A percentile compares a stretch with the other conserved stretches of the same genome.
These are phyloP conservation scores for Mobula birostris DNA, from an alignment of 2,113 vertebrate species.

Conservation along the genomic window DNA sequence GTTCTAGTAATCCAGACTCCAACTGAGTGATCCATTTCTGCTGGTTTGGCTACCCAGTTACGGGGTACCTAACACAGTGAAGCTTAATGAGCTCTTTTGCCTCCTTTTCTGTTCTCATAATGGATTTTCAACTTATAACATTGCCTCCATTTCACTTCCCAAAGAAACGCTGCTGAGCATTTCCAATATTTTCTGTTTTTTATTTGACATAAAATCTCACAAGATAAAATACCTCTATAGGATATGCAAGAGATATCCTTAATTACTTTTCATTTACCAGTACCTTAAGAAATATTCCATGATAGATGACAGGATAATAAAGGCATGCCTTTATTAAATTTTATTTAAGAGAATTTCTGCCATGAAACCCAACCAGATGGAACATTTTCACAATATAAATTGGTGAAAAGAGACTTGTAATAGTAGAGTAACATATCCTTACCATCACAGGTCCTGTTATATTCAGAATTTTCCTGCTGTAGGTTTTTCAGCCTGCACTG, in stretches of 20 bases:
- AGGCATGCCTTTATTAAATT: neutral
- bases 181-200: too few relatives aligned
- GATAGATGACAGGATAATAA: too few relatives aligned
- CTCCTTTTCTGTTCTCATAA: too few relatives aligned
- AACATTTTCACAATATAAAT: neutral
- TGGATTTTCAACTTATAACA: too few relatives aligned
- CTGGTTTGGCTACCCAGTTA: too few relatives aligned
- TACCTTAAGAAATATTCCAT: neutral
- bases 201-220: too few relatives aligned
- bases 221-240: neutral
- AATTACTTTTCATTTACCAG: neutral
- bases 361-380: neutral
- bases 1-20: too few relatives aligned
- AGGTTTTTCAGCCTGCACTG: conserved; percentile 85
- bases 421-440: conserved; percentile 49
- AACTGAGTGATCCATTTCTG: too few relatives aligned
- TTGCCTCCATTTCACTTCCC: too few relatives aligned
- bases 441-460: conserved; percentile 91
- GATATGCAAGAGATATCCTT: neutral
- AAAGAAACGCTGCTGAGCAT: too few relatives aligned
- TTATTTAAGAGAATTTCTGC: neutral
- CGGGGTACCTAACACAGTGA: too few relatives aligned
- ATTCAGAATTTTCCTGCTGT: conserved; percentile 80
- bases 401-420: neutral
- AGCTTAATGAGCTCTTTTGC: too few relatives aligned